phyloP scores from a whole-genome alignment of 2,797 vertebrate genomes.

The Sylvia borin region DNA sequence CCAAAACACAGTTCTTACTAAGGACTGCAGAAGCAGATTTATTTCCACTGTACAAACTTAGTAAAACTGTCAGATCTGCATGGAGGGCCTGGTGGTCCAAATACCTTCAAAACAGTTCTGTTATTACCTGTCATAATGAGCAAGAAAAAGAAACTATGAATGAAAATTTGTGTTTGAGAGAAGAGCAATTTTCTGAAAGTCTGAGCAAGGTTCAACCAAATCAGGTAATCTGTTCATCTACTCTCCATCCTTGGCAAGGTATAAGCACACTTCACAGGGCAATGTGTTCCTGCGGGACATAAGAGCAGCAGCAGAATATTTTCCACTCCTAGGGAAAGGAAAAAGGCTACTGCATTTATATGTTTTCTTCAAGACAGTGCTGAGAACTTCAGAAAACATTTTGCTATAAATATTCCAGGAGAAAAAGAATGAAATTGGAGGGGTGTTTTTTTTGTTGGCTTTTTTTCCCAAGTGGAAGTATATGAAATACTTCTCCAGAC shows the following conservation, averaged over 20 bases:
- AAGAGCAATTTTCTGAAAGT: not conserved
- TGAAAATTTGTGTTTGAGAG: not conserved
- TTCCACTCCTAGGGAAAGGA: slow-evolving; percentile 41
- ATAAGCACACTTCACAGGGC: not conserved
- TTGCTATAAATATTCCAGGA: not conserved
- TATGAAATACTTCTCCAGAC: not conserved
- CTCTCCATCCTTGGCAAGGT: not conserved
- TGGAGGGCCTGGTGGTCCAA: not conserved
- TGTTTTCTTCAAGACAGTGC: not conserved
- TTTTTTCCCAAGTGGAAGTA: not conserved
- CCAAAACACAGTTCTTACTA: not conserved
- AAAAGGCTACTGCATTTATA: not conserved
- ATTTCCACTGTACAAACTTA: not conserved
- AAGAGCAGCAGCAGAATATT: slow-evolving; percentile 4
- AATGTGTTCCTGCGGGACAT: not conserved
- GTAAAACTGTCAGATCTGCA: not conserved
- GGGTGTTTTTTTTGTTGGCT: not conserved
- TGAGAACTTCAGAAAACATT: not conserved
- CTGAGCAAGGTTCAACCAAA: not conserved
- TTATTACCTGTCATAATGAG: not conserved
- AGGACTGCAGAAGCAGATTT: not conserved
- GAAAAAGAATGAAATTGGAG: not conserved
- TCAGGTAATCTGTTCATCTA: slow-evolving; percentile 12
- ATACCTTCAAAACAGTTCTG: not conserved
- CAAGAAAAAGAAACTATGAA: not conserved